phyloP scores from a whole-genome alignment of 2,888 invertebrate genomes.

The Acrobeloides nanus region DNA sequence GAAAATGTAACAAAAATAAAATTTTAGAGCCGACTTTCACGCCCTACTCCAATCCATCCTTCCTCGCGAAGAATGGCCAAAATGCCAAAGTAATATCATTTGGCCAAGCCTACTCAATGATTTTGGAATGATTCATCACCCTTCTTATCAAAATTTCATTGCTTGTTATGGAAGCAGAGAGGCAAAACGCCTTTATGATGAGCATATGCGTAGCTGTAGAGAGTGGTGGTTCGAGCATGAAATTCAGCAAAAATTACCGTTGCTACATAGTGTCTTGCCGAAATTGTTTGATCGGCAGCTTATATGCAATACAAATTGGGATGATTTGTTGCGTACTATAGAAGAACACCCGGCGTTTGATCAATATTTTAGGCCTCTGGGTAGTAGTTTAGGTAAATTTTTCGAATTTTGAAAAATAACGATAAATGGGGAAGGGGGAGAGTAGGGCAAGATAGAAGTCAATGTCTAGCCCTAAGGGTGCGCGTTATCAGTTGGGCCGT shows the following conservation, averaged over 20 bases:
- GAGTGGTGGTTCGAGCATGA: conserved; percentile 33
- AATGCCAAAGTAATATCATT: conserved; percentile 15
- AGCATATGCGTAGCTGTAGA: conserved; percentile 29
- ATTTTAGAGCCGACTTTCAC: conserved; percentile 11
- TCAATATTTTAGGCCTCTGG: conserved; percentile 64
- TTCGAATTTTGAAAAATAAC: too few relatives aligned
- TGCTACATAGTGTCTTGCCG: conserved; percentile 29
- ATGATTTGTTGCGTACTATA: conserved; percentile 74
- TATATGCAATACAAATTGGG: conserved; percentile 67
- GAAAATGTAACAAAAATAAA: background rate
- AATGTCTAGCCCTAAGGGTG: too few relatives aligned
- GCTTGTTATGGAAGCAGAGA: conserved; percentile 30
- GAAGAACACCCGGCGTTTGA: conserved; percentile 85
- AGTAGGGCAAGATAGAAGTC: too few relatives aligned
- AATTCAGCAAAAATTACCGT: conserved; percentile 29
- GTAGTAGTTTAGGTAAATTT: conserved; percentile 24
- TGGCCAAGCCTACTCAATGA: conserved; percentile 17
- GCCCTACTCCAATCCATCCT: conserved; percentile 18
- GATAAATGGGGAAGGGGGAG: too few relatives aligned
- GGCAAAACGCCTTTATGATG: conserved; percentile 32
- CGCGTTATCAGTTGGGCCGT: too few relatives aligned
- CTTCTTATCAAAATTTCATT: conserved; percentile 27
- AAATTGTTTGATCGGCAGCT: conserved; percentile 56
- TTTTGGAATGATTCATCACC: conserved; percentile 19
- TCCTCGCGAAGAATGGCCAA: conserved; percentile 30